These are phyloP conservation scores for Ptilorrhoa leucosticta DNA, from an alignment of 2,113 vertebrate species.

Conservation along the genomic window DNA sequence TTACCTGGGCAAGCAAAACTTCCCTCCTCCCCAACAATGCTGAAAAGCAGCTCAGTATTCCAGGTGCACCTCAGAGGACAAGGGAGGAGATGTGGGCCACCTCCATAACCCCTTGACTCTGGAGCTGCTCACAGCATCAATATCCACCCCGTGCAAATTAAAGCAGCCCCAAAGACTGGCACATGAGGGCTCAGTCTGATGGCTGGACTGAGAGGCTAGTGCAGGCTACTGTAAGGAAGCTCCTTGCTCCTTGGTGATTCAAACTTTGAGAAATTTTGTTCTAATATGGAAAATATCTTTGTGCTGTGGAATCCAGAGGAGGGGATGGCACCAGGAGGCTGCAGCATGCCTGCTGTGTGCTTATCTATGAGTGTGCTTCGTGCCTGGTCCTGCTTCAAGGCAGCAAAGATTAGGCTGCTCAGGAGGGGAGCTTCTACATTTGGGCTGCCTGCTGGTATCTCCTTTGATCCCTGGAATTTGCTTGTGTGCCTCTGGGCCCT, in stretches of 20 bases:
- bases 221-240: neutral
- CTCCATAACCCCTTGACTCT: neutral
- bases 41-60: neutral
- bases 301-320: neutral
- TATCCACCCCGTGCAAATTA: neutral
- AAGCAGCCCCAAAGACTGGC: neutral
- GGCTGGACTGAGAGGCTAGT: neutral
- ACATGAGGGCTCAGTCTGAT: neutral
- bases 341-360: neutral
- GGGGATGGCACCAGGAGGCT: neutral
- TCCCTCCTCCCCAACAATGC: neutral
- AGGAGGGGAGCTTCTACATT: slow-evolving; percentile 12
- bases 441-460: slow-evolving; percentile 6
- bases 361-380: neutral
- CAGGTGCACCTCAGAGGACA: neutral
- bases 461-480: slow-evolving; percentile 50
- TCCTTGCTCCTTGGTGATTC: neutral
- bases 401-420: slow-evolving; percentile 40
- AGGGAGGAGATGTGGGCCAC: neutral
- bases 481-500: neutral
- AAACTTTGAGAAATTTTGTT: neutral
- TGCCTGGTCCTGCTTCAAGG: slow-evolving; percentile 31
- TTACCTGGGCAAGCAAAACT: neutral
- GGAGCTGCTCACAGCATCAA: neutral
- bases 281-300: slow-evolving; percentile 19